Conservation (phyloP, 2,888 invertebrate genomes). For the Drosophila mimica region DNA sequence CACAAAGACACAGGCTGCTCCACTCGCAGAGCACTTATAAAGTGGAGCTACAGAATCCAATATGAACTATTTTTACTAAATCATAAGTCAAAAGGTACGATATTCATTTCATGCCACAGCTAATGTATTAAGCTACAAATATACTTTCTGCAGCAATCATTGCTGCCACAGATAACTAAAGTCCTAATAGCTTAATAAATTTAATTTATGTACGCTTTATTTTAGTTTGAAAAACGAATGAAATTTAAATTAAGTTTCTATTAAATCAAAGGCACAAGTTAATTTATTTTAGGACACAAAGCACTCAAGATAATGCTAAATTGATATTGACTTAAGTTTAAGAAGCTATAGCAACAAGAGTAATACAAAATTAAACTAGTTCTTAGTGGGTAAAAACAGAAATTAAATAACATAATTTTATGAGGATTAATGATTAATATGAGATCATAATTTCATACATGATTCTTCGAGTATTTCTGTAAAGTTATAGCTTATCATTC, state of each 20-base stretch:
- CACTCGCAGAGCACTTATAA: slow-evolving; percentile 2
- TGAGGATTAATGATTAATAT: no score
- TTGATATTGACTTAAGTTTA: no score
- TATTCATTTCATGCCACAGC: not conserved
- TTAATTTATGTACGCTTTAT: not conserved
- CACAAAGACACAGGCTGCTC: slow-evolving; percentile 10
- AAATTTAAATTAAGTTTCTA: not conserved
- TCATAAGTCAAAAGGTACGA: not conserved
- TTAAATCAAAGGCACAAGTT: not conserved
- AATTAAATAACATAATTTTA: no score
- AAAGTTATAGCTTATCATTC: not conserved
- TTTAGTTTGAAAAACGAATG: not conserved
- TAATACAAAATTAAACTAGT: no score
- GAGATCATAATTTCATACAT: not conserved
- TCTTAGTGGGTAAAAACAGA: no score
- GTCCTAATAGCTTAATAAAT: not conserved
- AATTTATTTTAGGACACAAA: not conserved
- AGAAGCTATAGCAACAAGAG: no score
- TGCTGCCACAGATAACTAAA: not conserved
- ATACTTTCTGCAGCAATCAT: not conserved
- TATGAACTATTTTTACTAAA: not conserved
- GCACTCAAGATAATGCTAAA: no score
- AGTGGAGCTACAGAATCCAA: not conserved
- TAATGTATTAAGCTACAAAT: not conserved
- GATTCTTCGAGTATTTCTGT: not conserved